These are phyloP conservation scores for Tylochromis polylepis DNA, from an alignment of 2,113 vertebrate genomes.

Conservation along the genomic window DNA sequence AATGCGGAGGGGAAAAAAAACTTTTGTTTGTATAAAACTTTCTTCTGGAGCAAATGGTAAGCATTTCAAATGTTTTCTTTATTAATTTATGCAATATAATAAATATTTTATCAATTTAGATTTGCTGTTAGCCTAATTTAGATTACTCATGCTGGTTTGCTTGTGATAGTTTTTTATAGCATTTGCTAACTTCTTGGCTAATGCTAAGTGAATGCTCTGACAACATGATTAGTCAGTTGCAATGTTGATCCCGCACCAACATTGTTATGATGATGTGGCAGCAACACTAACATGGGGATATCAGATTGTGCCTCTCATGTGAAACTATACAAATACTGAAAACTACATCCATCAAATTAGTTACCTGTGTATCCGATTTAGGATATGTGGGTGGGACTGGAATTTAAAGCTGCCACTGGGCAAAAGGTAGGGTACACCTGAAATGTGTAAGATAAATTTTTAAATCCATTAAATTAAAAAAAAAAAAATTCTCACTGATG, in stretches of 20 bases:
- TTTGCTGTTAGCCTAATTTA: not conserved
- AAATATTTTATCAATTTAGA: not conserved
- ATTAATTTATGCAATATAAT: not conserved
- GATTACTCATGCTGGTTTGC: not conserved
- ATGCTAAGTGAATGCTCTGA: not conserved
- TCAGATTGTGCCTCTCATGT: not conserved
- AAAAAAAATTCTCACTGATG: no score
- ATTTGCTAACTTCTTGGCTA: not conserved
- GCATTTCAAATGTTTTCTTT: not conserved
- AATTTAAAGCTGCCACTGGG: not conserved
- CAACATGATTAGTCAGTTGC: not conserved
- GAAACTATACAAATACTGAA: not conserved
- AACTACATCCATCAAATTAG: not conserved
- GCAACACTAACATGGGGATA: no score
- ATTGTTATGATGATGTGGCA: no score
- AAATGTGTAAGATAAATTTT: no score
- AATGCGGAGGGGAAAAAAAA: not conserved
- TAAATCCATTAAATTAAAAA: no score
- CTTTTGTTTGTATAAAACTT: not conserved
- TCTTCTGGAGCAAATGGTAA: not conserved
- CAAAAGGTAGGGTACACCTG: not conserved
- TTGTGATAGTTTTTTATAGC: not conserved
- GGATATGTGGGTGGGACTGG: not conserved
- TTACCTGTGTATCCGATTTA: not conserved
- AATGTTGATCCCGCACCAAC: no score